Base-by-base conservation (phyloP, 2,888 invertebrate species). In the Acanthococcus lagerstroemiae region DNA sequence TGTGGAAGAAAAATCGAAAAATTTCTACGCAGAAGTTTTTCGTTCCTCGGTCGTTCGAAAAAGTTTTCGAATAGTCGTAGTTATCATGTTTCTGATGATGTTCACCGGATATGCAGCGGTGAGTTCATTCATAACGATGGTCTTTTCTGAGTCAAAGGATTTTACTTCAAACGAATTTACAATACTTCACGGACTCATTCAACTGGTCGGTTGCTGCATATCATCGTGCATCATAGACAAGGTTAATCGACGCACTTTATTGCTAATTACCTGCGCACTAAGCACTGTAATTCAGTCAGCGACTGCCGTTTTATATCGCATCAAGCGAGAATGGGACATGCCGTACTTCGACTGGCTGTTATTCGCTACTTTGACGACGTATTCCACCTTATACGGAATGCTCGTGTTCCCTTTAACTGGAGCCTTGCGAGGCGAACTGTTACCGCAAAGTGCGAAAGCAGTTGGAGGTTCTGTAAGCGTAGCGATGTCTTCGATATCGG, bases 51-150 rank as follows among this genome's bases (percentile, higher is more conserved):
- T n/a, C n/a, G n/a, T n/a, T n/a, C n/a, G n/a, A n/a, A n/a, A n/a
- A n/a, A n/a, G 7, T 57, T 57, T 45, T 15, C 54, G 12, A 54
- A 44, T 12, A 69, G 70, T 52, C 45, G 57, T 50, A 44, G 66
- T n/a, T n/a, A n/a, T n/a, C n/a, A n/a, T n/a, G n/a, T n/a, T n/a
- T n/a, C n/a, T n/a, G n/a, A n/a, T n/a, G n/a, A n/a, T n/a, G n/a
- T n/a, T n/a, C n/a, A n/a, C n/a, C n/a, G n/a, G n/a, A n/a, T n/a
- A n/a, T n/a, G n/a, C n/a, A n/a, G n/a, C n/a, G n/a, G n/a, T n/a
- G n/a, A n/a, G n/a, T n/a, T n/a, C n/a, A n/a, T n/a, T n/a, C n/a
- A n/a, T n/a, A n/a, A n/a, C n/a, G n/a, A n/a, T n/a, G n/a, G n/a
- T n/a, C n/a, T n/a, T n/a, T n/a, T n/a, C n/a, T n/a, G n/a, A n/a